Evolutionary conservation across 2,888 invertebrate species (phyloP).

Genomic region (Phorcus lineatus): DNA sequence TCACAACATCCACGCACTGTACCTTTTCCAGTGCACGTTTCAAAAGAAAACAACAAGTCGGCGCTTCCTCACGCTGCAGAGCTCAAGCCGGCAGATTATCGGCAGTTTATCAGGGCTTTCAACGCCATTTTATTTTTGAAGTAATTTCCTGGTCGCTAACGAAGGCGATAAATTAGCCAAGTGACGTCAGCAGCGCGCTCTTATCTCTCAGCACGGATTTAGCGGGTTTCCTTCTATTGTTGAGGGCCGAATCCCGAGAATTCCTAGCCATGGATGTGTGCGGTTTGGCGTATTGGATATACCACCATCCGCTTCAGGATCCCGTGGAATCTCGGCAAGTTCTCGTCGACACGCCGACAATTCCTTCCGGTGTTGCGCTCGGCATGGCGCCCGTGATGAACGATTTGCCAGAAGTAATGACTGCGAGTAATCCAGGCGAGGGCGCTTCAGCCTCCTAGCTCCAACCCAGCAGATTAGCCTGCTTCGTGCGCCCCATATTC

Average conservation of each 20-base stretch:
- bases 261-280: background rate
- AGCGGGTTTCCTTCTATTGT: background rate
- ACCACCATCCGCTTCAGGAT: background rate
- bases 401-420: background rate
- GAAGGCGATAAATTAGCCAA: background rate
- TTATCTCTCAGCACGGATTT: background rate
- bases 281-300: background rate
- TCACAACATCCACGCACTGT: no score
- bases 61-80: background rate
- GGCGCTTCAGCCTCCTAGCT: no score
- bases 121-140: background rate
- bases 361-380: background rate
- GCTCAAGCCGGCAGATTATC: background rate
- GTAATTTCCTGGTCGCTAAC: slow-evolving; percentile 10
- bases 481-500: no score
- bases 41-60: background rate
- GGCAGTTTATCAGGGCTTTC: background rate
- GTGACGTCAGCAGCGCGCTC: background rate
- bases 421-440: background rate
- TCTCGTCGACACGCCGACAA: background rate
- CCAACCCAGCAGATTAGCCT: no score
- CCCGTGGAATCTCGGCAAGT: background rate
- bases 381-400: background rate
- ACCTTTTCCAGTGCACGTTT: no score
- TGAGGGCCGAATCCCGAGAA: background rate